Percentiles rank a stretch among this genome's conserved stretches.
Conservation (phyloP, 2,888 invertebrate genomes). For the Hyles lineata region DNA sequence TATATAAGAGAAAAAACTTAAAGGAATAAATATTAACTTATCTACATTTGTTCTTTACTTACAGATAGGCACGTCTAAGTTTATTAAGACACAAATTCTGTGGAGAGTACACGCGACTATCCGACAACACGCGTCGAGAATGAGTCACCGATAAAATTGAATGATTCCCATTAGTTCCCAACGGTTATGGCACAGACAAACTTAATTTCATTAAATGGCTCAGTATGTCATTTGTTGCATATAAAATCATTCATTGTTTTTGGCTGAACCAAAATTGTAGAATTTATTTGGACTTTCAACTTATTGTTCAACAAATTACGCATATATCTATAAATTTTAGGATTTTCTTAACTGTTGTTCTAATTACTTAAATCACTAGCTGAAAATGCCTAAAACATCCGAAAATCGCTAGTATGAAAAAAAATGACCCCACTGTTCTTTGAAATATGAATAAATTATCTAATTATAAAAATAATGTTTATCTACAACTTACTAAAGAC, state of each 20-base stretch:
- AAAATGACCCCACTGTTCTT: conserved; percentile 10
- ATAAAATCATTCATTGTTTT: conserved; percentile 44
- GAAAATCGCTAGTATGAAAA: not conserved
- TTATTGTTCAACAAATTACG: conserved; percentile 34
- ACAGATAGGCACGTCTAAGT: conserved; percentile 48
- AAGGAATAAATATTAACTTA: conserved; percentile 46
- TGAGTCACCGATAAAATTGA: conserved; percentile 44
- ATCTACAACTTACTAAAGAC: conserved; percentile 2
- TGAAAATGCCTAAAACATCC: no score
- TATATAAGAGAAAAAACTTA: conserved; percentile 46
- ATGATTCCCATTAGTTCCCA: conserved; percentile 38
- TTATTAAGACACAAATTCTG: conserved; percentile 40
- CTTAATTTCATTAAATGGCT: conserved; percentile 56
- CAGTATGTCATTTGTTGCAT: conserved; percentile 50
- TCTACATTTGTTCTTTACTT: conserved; percentile 48
- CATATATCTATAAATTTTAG: no score
- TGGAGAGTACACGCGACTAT: conserved; percentile 36
- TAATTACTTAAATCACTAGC: no score
- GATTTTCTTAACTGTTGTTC: no score
- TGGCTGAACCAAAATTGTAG: conserved; percentile 38
- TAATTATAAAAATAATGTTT: conserved; percentile 1
- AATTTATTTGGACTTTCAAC: conserved; percentile 41
- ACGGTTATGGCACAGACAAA: conserved; percentile 67
- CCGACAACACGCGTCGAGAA: conserved; percentile 40
- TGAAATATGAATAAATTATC: not conserved